Evolutionary conservation across 1,140 invertebrate genomes (phyloP).

Genomic region (Drosophila fuyamai): DNA sequence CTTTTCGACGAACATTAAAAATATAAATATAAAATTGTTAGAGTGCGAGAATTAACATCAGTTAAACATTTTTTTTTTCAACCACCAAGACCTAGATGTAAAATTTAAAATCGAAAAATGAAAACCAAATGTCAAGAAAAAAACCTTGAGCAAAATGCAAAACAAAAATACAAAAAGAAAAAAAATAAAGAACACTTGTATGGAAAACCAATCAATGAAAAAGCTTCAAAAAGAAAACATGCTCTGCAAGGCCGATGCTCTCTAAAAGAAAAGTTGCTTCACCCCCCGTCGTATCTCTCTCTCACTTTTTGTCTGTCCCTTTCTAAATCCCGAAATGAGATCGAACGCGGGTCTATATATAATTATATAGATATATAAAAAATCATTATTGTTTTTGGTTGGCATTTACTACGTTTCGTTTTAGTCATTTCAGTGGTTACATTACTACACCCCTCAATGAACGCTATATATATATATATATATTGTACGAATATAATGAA

Average conservation of each 20-base stretch:
- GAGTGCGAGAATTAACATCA: conserved; percentile 17
- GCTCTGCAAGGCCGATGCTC: conserved; percentile 44
- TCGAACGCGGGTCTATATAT: conserved; percentile 17
- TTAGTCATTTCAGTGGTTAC: conserved; percentile 13
- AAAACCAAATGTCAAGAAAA: conserved; percentile 6
- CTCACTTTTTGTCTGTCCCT: conserved; percentile 12
- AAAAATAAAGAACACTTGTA: background rate
- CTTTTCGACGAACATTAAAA: conserved; percentile 7
- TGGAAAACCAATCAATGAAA: conserved; percentile 33
- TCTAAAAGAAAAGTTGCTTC: conserved; percentile 41
- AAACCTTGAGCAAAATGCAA: conserved; percentile 21
- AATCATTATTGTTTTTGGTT: conserved; percentile 27
- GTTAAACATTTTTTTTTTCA: conserved; percentile 12
- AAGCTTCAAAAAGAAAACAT: conserved; percentile 18
- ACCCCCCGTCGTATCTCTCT: conserved; percentile 10
- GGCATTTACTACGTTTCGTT: conserved; percentile 40
- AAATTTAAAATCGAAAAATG: conserved; percentile 12
- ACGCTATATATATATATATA: conserved; percentile 28
- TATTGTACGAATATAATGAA: conserved; percentile 35
- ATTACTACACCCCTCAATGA: background rate
- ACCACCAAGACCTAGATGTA: conserved; percentile 13
- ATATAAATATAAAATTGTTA: background rate
- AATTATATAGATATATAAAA: conserved; percentile 18
- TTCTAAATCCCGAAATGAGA: conserved; percentile 6
- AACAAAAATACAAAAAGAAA: background rate